Percentiles rank a stretch among this genome's conserved stretches.
Evolutionary conservation across 2,888 invertebrate species (phyloP).

Genomic region (Bellardia bayeri): DNA sequence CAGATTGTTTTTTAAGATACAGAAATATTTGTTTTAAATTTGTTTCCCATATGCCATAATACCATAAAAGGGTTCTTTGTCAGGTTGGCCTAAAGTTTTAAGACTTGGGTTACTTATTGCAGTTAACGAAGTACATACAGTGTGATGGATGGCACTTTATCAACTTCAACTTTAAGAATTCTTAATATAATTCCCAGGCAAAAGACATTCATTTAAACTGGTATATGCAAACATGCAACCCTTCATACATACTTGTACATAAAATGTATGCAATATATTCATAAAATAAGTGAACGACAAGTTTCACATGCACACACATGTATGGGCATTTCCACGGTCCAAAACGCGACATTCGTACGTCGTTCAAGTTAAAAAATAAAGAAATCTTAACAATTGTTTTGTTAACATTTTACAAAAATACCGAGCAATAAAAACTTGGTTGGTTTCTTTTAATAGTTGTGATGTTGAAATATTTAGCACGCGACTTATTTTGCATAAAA

Average conservation of each 20-base stretch:
- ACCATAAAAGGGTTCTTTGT: neutral
- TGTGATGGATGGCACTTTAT: conserved; percentile 58
- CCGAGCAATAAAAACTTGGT: too few species aligned
- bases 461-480: too few species aligned
- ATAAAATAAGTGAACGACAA: conserved; percentile 37
- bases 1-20: too few species aligned
- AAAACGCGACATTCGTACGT: too few species aligned
- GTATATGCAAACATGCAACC: neutral
- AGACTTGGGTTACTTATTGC: conserved; percentile 15
- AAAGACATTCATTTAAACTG: conserved; percentile 24
- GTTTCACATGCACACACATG: neutral
- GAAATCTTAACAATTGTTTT: too few species aligned
- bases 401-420: too few species aligned
- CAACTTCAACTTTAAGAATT: conserved; percentile 64
- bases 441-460: too few species aligned
- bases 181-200: conserved; percentile 29
- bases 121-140: conserved; percentile 58
- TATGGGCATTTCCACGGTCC: too few species aligned
- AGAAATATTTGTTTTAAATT: too few species aligned
- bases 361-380: too few species aligned
- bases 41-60: too few species aligned
- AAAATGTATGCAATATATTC: conserved; percentile 14
- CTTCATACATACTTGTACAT: neutral
- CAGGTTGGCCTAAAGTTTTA: neutral
- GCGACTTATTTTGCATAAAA: too few species aligned